Conservation (phyloP, 2,888 invertebrate species). For the Sepioteuthis lessoniana region DNA sequence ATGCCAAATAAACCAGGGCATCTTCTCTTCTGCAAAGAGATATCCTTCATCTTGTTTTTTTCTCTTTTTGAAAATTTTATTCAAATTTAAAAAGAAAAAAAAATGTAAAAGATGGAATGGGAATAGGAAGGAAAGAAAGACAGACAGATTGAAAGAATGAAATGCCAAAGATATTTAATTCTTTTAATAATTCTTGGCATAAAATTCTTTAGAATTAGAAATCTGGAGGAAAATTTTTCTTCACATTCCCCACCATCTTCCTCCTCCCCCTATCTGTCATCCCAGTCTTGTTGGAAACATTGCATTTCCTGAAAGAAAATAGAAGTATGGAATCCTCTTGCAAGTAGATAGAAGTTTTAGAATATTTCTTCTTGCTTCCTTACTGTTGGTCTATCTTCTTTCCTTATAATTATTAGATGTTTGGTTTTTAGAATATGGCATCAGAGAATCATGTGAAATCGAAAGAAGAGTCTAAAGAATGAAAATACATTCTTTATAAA, state of each 20-base stretch:
- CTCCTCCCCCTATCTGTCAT: not conserved
- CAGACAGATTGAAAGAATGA: not conserved
- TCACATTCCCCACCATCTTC: not conserved
- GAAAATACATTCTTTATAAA: not conserved
- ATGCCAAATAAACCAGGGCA: not conserved
- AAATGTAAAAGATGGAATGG: not conserved
- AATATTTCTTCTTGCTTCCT: not conserved
- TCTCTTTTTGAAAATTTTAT: not conserved
- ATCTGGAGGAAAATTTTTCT: not conserved
- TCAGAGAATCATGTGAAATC: not conserved
- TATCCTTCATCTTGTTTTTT: not conserved
- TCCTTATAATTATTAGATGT: not conserved
- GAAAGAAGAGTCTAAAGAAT: conserved; percentile 15
- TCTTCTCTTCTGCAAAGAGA: not conserved
- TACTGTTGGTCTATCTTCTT: not conserved
- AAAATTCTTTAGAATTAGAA: conserved; percentile 36
- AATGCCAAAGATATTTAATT: conserved; percentile 40
- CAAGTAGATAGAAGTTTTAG: not conserved
- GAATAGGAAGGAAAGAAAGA: not conserved
- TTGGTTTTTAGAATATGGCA: not conserved
- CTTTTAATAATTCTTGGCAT: conserved; percentile 34
- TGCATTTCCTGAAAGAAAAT: not conserved
- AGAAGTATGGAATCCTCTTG: not conserved
- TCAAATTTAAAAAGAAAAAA: not conserved
- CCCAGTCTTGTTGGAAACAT: not conserved